Conservation (phyloP, 2,113 vertebrate genomes). For the Gulo gulo region DNA sequence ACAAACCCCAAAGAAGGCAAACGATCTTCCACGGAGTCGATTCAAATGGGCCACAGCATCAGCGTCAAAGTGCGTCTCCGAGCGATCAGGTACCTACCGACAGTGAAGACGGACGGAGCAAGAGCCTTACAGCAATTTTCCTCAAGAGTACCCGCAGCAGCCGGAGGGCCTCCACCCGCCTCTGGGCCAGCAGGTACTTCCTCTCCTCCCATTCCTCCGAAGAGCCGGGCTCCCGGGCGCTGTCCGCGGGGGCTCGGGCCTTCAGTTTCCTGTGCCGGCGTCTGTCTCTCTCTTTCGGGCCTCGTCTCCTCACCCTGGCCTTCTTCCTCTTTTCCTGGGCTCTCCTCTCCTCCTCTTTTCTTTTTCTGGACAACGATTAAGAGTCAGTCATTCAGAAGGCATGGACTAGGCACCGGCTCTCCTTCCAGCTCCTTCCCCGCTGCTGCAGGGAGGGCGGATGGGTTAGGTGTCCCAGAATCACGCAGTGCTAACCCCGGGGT, state of each 20-base stretch:
- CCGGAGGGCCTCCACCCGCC: constrained; percentile 82
- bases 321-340: constrained; percentile 82
- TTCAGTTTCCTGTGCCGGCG: constrained; percentile 79
- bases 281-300: constrained; percentile 81
- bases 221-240: constrained; percentile 75
- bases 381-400: constrained; percentile 77
- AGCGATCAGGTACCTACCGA: constrained; percentile 7
- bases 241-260: constrained; percentile 76
- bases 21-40: neutral
- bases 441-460: neutral
- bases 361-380: constrained; percentile 85
- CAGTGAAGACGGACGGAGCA: constrained; percentile 38
- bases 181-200: constrained; percentile 84
- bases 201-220: constrained; percentile 84
- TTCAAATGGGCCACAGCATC: neutral
- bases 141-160: constrained; percentile 85
- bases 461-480: neutral
- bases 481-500: neutral
- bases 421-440: neutral
- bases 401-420: constrained; percentile 50
- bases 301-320: constrained; percentile 77
- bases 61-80: neutral
- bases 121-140: constrained; percentile 84
- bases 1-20: neutral
- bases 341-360: constrained; percentile 83